These are phyloP conservation scores for Centruroides vittatus DNA, from an alignment of 1,140 invertebrate species.

Conservation along the genomic window DNA sequence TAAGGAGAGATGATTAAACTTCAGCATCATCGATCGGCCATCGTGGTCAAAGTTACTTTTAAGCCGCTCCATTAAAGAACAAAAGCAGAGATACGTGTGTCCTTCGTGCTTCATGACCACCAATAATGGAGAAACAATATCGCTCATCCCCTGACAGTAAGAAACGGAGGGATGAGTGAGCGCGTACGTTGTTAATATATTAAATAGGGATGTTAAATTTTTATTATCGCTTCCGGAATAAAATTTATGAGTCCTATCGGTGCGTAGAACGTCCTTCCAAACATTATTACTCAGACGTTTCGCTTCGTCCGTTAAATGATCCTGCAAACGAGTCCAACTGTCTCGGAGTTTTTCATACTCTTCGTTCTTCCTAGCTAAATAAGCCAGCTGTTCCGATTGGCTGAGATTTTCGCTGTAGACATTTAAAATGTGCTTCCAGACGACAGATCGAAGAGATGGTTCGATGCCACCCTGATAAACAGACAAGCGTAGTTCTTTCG, in stretches of 20 bases:
- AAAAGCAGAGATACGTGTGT: constrained; percentile 91
- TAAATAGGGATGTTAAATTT: constrained; percentile 84
- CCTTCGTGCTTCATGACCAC: constrained; percentile 93
- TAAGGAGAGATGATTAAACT: constrained; percentile 80
- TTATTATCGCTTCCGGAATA: constrained; percentile 90
- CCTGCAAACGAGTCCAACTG: constrained; percentile 48
- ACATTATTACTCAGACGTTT: background rate
- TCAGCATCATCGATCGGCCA: constrained; percentile 81
- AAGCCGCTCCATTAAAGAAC: constrained; percentile 79
- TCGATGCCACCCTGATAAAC: constrained; percentile 51
- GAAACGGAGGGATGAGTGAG: constrained; percentile 80
- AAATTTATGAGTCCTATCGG: constrained; percentile 82
- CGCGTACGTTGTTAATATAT: constrained; percentile 90
- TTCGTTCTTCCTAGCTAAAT: constrained; percentile 76
- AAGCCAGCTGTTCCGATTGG: constrained; percentile 81
- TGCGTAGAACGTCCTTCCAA: constrained; percentile 77
- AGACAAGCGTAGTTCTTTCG: constrained; percentile 65
- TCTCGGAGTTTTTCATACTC: constrained; percentile 71
- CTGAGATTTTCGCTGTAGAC: constrained; percentile 83
- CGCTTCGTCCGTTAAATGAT: background rate
- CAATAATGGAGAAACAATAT: constrained; percentile 84
- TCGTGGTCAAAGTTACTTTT: constrained; percentile 80
- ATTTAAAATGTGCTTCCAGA: constrained; percentile 92
- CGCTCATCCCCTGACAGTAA: constrained; percentile 97
- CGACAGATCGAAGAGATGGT: constrained; percentile 37